Base-by-base conservation (phyloP, 2,113 vertebrate genomes). In the Heliornis fulica region DNA sequence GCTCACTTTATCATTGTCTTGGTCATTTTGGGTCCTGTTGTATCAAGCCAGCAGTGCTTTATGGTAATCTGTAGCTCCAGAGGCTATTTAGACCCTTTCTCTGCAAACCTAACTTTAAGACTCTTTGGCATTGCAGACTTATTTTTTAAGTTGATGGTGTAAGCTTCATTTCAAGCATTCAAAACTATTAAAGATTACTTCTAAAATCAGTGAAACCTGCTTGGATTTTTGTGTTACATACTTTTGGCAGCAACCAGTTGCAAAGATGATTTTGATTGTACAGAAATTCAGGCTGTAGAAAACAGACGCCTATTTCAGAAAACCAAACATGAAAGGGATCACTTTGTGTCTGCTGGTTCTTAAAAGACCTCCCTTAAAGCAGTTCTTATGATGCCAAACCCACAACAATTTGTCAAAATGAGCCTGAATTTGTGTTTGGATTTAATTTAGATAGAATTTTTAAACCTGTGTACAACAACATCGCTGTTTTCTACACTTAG, bases 1-100 rank as follows among this genome's bases (percentile, higher is more conserved):
- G 22, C 32, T n/a, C 7, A 1, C 46, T 1, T 3, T 4, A 1
- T 19, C 2, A 0, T 0, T 25, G 21, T 11, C 22, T 34, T 7
- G 3, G 54, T 31, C 36, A 4, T 8, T 72, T 15, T 23, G 38
- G 61, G 57, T 34, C 28, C 17, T 15, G 32, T 65, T 2, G 15
- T 5, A 13, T 32, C n/a, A n/a, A 54, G 8, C 48, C 2, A 31
- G n/a, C 13, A 1, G 13, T 14, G 38, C 71, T 32, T 19, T 22
- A 46, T 46, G 46, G 46, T 5, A 46, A n/a, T n/a, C 9, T 5
- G 1, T 14, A 26, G 48, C 51, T 34, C 36, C 48, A 20, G 34
- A 34, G 54, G 34, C 15, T 34, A 0, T 10, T 7, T 7, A 6
- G 51, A 22, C 7, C 26, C 15, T 22, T 45, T 7, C 20, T 70